Base-by-base conservation (phyloP, 2,888 invertebrate species). In the Stenolophus ochropezus region DNA sequence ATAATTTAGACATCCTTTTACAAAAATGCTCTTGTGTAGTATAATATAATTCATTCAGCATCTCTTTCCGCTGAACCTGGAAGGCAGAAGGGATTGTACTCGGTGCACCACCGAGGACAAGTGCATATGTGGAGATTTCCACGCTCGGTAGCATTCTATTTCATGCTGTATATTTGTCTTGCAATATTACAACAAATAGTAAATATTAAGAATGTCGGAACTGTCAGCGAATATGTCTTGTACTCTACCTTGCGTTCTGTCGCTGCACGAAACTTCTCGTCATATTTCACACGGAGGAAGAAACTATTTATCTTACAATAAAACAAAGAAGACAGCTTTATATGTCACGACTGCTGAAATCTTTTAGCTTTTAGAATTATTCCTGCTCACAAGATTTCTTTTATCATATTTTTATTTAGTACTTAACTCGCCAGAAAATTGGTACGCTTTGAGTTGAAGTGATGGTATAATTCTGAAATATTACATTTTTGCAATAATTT, bases 261-360 rank as follows among this genome's bases (percentile, higher is more conserved):
- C n/a, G 11, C n/a, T 23, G 61, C 25, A 25, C 25, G 3, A 61
- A 61, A 61, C 25, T 61, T 61, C 25, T 23, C 0, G 25, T 21
- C 21, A 61, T 25, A 61, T 61, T 61, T 61, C 25, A 61, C 14
- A 61, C 23, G 5, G 4, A n/a, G n/a, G 25, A 61, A 61, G 23
- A n/a, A 23, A 61, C 61, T 25, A 61, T 61, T 61, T 25, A 61
- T 61, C 61, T 25, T 61, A 21, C 61, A 61, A 61, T 61, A 25
- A 61, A 61, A 25, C 14, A 23, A 25, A n/a, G 61, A 11, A 56
- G 25, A 61, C 61, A 61, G 25, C n/a, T 61, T 56, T 61, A 61
- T 25, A 61, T 18, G 21, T 58, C 23, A 11, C 61, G 14, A 25
- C 25, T 2, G n/a, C 61, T 25, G 5, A 61, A 51, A 61, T n/a